These are phyloP conservation scores for Zootoca vivipara DNA, from an alignment of 2,113 vertebrate species.

Conservation along the genomic window DNA sequence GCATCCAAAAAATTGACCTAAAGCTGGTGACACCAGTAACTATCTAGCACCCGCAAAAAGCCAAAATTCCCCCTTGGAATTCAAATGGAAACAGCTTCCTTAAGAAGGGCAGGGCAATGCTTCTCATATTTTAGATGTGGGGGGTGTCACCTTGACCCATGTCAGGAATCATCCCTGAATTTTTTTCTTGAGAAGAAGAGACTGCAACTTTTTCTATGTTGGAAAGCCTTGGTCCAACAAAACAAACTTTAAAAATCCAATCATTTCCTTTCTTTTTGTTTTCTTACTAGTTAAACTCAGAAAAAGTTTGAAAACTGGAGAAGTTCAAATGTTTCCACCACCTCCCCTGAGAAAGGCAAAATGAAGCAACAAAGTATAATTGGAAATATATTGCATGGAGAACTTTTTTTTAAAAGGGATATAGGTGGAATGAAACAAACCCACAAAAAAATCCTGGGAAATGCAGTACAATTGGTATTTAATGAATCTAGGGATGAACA, in stretches of 20 bases:
- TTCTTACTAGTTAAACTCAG: neutral
- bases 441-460: neutral
- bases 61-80: too few relatives aligned
- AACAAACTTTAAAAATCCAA: neutral
- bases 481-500: neutral
- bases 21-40: neutral
- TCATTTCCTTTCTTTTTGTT: neutral
- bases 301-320: neutral
- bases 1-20: neutral
- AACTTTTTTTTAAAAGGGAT: neutral
- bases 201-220: neutral
- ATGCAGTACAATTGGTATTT: neutral
- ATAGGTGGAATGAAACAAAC: neutral
- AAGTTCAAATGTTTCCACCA: neutral
- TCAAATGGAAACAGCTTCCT: too few relatives aligned
- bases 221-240: neutral
- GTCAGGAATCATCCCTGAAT: neutral
- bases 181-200: neutral
- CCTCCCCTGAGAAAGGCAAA: neutral
- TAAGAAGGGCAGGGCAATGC: neutral
- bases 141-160: neutral
- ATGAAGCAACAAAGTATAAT: neutral
- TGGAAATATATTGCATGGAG: conserved; percentile 16
- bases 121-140: neutral
- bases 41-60: too few relatives aligned